phyloP scores from a whole-genome alignment of 1,140 invertebrate genomes.

The Hypothenemus hampei region DNA sequence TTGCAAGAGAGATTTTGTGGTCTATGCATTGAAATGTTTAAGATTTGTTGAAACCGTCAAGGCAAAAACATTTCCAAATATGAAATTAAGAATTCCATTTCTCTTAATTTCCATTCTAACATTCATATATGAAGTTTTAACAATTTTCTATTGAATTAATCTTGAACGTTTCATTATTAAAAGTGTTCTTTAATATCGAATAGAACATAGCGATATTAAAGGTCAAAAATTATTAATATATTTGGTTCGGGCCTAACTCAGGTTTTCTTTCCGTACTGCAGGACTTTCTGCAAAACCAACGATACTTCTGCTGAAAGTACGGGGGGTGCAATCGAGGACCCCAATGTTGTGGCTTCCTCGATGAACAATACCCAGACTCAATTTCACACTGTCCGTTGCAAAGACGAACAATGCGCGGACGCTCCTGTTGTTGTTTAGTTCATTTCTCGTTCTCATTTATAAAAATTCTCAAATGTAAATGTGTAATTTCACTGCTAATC shows the following conservation, averaged over 20 bases:
- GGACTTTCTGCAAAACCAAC: slow-evolving; percentile 25
- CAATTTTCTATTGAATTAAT: background rate
- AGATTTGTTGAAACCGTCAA: no score
- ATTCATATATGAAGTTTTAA: background rate
- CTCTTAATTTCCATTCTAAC: no score
- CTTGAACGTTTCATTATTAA: background rate
- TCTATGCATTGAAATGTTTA: no score
- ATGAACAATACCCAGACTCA: slow-evolving; percentile 10
- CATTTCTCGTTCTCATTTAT: no score
- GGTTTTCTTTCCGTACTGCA: slow-evolving; percentile 27
- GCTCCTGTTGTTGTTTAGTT: slow-evolving; percentile 20
- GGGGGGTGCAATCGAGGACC: slow-evolving; percentile 22
- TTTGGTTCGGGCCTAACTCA: slow-evolving; percentile 25
- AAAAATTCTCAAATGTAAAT: no score
- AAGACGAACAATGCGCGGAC: slow-evolving; percentile 15
- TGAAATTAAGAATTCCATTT: no score
- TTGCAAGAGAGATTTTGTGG: no score
- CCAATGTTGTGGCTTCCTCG: no score
- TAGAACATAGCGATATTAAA: slow-evolving; percentile 1
- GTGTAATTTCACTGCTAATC: no score
- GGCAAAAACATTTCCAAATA: no score
- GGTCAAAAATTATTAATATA: slow-evolving; percentile 4
- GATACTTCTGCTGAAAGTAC: slow-evolving; percentile 26
- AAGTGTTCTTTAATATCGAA: background rate
- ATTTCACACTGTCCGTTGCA: slow-evolving; percentile 13